These are phyloP conservation scores for Melikaiella ostensackeni DNA, from an alignment of 2,888 invertebrate species.

Conservation along the genomic window DNA sequence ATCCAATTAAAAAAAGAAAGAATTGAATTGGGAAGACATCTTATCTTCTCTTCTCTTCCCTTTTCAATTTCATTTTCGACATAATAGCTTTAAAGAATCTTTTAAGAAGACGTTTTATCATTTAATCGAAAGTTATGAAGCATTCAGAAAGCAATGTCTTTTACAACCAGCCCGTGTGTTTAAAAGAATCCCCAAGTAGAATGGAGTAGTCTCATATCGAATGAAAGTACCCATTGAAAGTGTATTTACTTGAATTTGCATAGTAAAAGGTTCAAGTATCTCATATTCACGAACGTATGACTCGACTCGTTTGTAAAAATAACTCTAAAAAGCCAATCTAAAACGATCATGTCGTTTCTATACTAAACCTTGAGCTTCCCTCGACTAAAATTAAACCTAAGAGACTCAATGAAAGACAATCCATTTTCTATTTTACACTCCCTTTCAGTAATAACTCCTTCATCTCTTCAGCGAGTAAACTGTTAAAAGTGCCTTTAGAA, in stretches of 20 bases:
- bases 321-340: conserved; percentile 1
- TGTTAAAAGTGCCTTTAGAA: background rate
- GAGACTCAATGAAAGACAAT: conserved; percentile 16
- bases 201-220: conserved; percentile 34
- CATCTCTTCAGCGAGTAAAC: background rate
- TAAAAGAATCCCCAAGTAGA: conserved; percentile 32
- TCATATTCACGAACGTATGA: background rate
- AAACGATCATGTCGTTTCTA: conserved; percentile 10
- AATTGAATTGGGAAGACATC: background rate
- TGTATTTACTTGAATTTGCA: conserved; percentile 37
- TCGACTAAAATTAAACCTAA: conserved; percentile 33
- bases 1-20: background rate
- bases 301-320: conserved; percentile 22
- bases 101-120: conserved; percentile 21
- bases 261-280: conserved; percentile 30
- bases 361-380: conserved; percentile 25
- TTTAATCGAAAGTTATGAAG: conserved; percentile 29
- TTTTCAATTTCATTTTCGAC: background rate
- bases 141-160: conserved; percentile 35
- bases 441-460: conserved; percentile 19
- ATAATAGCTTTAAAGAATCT: conserved; percentile 8
- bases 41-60: background rate
- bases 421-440: conserved; percentile 25
- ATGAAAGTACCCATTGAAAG: conserved; percentile 34
- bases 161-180: conserved; percentile 18